Percentiles rank a stretch among this genome's conserved stretches.
Conservation (phyloP, 1,140 invertebrate genomes). For the Drusus annulatus region DNA sequence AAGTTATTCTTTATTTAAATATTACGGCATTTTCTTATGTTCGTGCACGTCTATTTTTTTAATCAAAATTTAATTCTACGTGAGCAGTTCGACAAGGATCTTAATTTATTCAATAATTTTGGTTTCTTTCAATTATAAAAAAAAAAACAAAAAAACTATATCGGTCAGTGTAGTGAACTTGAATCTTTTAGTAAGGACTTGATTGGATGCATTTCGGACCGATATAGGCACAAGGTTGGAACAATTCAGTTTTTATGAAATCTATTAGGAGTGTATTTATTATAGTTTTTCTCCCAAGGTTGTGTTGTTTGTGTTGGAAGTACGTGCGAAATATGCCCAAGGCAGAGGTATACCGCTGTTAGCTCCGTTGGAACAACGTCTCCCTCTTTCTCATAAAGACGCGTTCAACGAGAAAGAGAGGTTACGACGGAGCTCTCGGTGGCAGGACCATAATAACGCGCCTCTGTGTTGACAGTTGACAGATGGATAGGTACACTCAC, state of each 20-base stretch:
- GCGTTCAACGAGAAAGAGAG: no score
- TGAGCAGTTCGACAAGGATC: background rate
- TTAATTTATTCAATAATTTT: slow-evolving; percentile 19
- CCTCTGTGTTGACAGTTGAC: slow-evolving; percentile 9
- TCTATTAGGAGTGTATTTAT: background rate
- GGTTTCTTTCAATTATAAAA: background rate
- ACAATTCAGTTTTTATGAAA: background rate
- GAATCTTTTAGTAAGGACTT: slow-evolving; percentile 2
- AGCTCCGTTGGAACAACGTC: no score
- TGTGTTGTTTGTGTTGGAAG: no score
- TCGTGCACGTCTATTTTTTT: no score
- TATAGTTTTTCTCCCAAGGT: no score
- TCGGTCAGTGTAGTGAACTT: slow-evolving; percentile 30
- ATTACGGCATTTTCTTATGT: no score
- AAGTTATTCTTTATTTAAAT: no score
- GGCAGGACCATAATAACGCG: background rate
- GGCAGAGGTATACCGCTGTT: no score
- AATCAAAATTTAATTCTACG: no score
- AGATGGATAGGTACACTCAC: background rate
- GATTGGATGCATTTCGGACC: background rate
- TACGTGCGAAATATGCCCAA: no score
- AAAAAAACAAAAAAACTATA: slow-evolving; percentile 2
- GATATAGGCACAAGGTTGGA: slow-evolving; percentile 1
- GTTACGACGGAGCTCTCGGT: no score
- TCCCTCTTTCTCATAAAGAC: no score